Evolutionary conservation across 2,797 vertebrate species (phyloP), one percentile per base, ranked within the genome.

Genomic region (Ctenosaura bakeri): DNA sequence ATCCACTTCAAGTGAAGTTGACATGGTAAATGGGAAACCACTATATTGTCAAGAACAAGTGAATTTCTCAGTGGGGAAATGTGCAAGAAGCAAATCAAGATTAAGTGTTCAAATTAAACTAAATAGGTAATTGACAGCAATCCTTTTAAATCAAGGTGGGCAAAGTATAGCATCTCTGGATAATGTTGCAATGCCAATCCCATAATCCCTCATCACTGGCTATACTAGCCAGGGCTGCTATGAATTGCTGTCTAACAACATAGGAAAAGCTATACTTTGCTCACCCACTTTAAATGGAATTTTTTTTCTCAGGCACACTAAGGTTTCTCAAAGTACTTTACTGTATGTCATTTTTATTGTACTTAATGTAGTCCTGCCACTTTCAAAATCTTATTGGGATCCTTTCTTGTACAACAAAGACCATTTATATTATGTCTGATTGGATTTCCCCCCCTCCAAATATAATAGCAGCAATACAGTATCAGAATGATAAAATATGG

Each of bases 321-420:
- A 80, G 22, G n/a, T 64, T 84, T 89, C 14, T 38, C 46, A 83
- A 62, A 46, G n/a, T 71, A 81, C 38, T 74, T 66, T 90, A 26
- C 12, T 50, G 26, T n/a, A 73, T 74, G 24, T 90, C 50, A 86
- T 1, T 81, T 59, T 50, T 59, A 35, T 46, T 32, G 35, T 76
- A 29, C 29, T 59, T 83, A 46, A 24, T 38, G 85, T 79, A n/a
- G 20, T 64, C 78, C 32, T 16, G 38, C 77, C n/a, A 56, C 46
- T 18, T 38, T 29, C 13, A 56, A 71, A 56, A 81, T 71, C 29
- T 88, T 81, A 71, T 71, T 86, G 88, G 29, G 87, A 84, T 56
- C 24, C 26, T 91, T 92, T 93, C 88, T 91, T 91, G 52, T 50
- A 13, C 22, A 87, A 71, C 93, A 80, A 91, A 80, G 78, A 76